Evolutionary conservation across 1,140 invertebrate species (phyloP).

Genomic region (Samia ricini): DNA sequence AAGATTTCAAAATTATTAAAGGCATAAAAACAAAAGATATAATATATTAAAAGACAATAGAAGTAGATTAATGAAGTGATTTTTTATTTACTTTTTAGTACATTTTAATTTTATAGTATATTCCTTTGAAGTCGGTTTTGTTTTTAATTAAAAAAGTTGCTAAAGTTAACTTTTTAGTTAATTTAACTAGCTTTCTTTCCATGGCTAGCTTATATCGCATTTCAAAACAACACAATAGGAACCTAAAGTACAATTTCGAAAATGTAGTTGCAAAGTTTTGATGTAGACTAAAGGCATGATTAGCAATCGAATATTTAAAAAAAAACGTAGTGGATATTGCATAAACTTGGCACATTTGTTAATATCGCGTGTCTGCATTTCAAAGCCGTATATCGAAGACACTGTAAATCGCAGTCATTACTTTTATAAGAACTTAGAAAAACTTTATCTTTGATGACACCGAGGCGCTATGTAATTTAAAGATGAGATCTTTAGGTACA

Average conservation of each 20-base stretch:
- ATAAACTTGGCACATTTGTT: background rate
- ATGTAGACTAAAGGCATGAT: background rate
- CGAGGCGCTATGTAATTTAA: constrained; percentile 1
- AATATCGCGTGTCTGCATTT: constrained; percentile 2
- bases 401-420: constrained; percentile 4
- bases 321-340: background rate
- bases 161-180: no score
- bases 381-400: background rate
- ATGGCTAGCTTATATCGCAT: no score
- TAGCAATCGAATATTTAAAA: background rate
- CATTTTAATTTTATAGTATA: no score
- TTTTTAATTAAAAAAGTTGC: no score
- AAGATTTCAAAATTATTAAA: no score
- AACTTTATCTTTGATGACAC: constrained; percentile 5
- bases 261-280: background rate
- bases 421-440: background rate
- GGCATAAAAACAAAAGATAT: no score
- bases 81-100: no score
- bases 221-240: no score
- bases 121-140: no score
- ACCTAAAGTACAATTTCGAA: background rate
- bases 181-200: no score
- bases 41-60: no score
- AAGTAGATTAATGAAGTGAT: no score
- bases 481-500: background rate